Evolutionary conservation across 2,797 vertebrate species (phyloP).

Genomic region (Lagocephalus sceleratus): DNA sequence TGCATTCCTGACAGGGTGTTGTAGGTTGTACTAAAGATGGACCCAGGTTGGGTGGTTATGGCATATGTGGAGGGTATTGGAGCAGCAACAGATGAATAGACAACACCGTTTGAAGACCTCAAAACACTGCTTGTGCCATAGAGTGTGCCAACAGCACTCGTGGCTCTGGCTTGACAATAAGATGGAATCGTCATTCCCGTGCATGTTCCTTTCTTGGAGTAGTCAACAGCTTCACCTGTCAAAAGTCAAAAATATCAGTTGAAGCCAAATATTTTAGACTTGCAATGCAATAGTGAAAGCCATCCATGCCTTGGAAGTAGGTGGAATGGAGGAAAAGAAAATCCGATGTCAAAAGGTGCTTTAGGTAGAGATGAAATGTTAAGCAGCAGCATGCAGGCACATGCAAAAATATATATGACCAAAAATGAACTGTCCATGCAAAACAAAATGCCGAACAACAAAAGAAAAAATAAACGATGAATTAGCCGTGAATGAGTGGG

Average conservation of each 20-base stretch:
- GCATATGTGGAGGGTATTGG: slow-evolving; percentile 94
- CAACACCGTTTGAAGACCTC: slow-evolving; percentile 94
- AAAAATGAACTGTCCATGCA: slow-evolving; percentile 70
- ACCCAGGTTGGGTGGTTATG: slow-evolving; percentile 97
- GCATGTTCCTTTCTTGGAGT: slow-evolving; percentile 94
- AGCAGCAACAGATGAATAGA: slow-evolving; percentile 96
- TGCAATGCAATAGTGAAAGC: slow-evolving; percentile 46
- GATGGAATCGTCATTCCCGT: slow-evolving; percentile 88
- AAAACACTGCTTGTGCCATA: slow-evolving; percentile 89
- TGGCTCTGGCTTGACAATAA: slow-evolving; percentile 93
- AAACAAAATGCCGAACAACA: slow-evolving; percentile 64
- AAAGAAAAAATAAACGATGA: slow-evolving; percentile 32
- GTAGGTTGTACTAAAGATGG: slow-evolving; percentile 92
- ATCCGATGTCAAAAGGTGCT: slow-evolving; percentile 67
- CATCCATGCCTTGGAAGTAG: slow-evolving; percentile 79
- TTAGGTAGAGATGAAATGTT: slow-evolving; percentile 71
- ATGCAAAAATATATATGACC: slow-evolving; percentile 75
- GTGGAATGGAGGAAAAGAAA: slow-evolving; percentile 57
- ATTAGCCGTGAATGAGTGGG: slow-evolving; percentile 79
- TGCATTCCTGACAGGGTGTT: slow-evolving; percentile 87
- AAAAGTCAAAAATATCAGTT: slow-evolving; percentile 89
- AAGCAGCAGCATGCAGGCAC: slow-evolving; percentile 83
- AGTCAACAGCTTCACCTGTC: slow-evolving; percentile 99
- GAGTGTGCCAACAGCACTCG: slow-evolving; percentile 73
- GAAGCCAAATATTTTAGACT: slow-evolving; percentile 69